Percentiles rank a stretch among this genome's conserved stretches.
Conservation (phyloP, 2,113 vertebrate species). For the Ictidomys tridecemlineatus region DNA sequence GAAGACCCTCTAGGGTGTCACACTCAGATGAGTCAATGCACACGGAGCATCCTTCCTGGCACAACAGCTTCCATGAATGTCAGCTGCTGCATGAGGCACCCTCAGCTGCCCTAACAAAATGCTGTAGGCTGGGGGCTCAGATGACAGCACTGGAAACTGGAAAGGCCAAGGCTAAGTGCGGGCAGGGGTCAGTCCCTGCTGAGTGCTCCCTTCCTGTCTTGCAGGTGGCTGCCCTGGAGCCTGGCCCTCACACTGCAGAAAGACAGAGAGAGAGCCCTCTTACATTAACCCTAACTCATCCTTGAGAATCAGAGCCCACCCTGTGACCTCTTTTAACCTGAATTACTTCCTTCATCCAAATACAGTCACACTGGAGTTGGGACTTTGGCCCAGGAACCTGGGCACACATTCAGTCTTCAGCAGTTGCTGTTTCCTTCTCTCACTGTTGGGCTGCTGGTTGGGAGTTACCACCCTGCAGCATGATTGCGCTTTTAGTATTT, state of each 20-base stretch:
- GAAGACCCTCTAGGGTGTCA: background rate
- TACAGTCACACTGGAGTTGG: background rate
- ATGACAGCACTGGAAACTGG: background rate
- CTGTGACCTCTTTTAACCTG: background rate
- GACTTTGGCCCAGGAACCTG: too few relatives aligned
- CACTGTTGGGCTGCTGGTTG: background rate
- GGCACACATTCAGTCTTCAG: background rate
- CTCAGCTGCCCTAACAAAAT: background rate
- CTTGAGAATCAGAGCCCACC: background rate
- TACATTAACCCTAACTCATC: background rate
- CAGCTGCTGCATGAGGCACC: too few relatives aligned
- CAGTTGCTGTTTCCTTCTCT: background rate
- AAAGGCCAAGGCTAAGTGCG: background rate
- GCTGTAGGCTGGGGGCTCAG: too few relatives aligned
- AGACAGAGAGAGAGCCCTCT: background rate
- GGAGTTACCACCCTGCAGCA: background rate
- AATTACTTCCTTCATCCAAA: background rate
- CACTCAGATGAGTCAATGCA: rapidly evolving
- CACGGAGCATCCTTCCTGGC: background rate
- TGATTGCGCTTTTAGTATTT: background rate
- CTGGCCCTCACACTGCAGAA: background rate
- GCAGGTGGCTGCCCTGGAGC: background rate
- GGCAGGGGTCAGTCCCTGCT: background rate
- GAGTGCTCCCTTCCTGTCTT: background rate
- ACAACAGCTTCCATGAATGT: too few relatives aligned